These are phyloP conservation scores for Otus sunia DNA, from an alignment of 2,113 vertebrate genomes.

Conservation along the genomic window DNA sequence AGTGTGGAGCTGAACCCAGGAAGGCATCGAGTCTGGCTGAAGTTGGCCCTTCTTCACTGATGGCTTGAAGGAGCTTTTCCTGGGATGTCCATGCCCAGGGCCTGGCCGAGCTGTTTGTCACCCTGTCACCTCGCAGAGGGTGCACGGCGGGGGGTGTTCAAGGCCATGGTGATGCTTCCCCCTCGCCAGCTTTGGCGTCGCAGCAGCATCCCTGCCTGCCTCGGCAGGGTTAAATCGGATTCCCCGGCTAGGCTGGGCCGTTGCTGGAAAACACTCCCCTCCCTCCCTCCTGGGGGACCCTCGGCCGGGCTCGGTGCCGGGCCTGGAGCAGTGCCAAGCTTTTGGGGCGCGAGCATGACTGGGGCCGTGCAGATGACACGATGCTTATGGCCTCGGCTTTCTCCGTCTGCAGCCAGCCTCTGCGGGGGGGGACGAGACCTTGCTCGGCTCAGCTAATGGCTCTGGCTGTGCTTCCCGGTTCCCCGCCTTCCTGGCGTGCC, in stretches of 20 bases:
- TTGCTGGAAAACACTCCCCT: constrained; percentile 13
- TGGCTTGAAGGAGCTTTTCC: neutral
- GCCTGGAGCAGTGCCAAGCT: neutral
- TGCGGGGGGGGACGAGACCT: accelerated
- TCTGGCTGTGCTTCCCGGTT: neutral
- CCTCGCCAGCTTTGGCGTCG: accelerated
- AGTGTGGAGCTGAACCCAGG: neutral
- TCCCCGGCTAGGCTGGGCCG: neutral
- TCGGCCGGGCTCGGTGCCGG: neutral
- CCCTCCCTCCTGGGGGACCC: constrained; percentile 4
- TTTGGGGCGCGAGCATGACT: neutral
- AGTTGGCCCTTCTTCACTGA: neutral
- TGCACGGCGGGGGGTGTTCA: accelerated
- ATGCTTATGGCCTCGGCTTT: neutral
- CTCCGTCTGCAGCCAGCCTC: neutral
- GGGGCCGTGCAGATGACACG: neutral
- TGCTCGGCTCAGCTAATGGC: neutral
- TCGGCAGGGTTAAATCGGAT: neutral
- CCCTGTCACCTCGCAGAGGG: accelerated
- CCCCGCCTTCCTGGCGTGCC: neutral
- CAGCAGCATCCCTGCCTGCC: neutral
- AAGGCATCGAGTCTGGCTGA: neutral
- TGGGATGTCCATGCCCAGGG: neutral
- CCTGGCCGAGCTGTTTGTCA: neutral
- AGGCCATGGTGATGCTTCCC: accelerated